Conservation (phyloP, 2,797 vertebrate genomes). For the Enteromius mattozi region DNA sequence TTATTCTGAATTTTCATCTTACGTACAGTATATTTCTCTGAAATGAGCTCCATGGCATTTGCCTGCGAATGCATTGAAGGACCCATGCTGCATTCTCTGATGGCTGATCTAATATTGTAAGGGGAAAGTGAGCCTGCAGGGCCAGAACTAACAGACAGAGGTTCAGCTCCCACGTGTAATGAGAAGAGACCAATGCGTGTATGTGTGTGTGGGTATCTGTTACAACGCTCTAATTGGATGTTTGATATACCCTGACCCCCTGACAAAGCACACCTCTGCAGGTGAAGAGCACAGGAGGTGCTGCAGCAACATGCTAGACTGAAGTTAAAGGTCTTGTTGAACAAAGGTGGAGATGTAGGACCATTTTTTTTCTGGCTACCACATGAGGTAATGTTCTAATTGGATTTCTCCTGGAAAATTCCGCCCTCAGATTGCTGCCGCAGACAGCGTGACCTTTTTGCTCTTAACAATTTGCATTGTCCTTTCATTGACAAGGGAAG, state of each 20-base stretch:
- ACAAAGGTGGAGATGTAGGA: conserved; percentile 45
- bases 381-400: conserved; percentile 55
- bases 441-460: conserved; percentile 52
- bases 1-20: conserved; percentile 22
- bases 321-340: conserved; percentile 55
- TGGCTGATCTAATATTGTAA: conserved; percentile 55
- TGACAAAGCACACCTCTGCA: conserved; percentile 43
- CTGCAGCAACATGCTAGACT: conserved; percentile 31
- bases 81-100: conserved; percentile 41
- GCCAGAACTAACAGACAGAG: conserved; percentile 34
- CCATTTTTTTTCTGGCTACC: conserved; percentile 24
- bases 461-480: conserved; percentile 45
- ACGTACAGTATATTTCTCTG: background rate
- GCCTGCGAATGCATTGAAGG: conserved; percentile 33
- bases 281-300: conserved; percentile 54
- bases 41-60: conserved; percentile 31
- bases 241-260: conserved; percentile 47
- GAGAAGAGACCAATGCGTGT: conserved; percentile 34
- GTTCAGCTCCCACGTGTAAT: conserved; percentile 44
- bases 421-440: conserved; percentile 47
- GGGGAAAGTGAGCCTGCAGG: conserved; percentile 42
- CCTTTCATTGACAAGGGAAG: conserved; percentile 47
- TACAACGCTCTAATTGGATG: conserved; percentile 50
- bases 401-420: conserved; percentile 53
- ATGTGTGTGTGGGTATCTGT: conserved; percentile 38